Evolutionary conservation across 2,113 vertebrate genomes (phyloP).

Genomic region (Calyptomena viridis): DNA sequence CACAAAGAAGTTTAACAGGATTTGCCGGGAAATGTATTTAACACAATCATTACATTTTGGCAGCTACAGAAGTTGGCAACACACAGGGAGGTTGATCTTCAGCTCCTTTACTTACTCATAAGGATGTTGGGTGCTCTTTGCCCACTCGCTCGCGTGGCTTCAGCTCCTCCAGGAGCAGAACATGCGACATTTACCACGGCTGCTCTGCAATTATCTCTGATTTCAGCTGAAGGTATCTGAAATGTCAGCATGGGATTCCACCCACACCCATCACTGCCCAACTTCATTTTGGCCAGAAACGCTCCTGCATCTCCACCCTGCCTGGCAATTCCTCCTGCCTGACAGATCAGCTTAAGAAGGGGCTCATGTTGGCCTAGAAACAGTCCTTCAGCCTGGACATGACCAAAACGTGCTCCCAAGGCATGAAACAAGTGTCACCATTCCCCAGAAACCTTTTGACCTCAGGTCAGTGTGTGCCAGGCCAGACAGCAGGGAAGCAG

Average conservation of each 20-base stretch:
- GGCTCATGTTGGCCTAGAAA: fast-evolving
- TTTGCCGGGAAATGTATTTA: background rate
- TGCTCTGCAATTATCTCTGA: slow-evolving; percentile 1
- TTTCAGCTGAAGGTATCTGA: background rate
- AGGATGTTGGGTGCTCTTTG: background rate
- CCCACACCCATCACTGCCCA: background rate
- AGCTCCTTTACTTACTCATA: background rate
- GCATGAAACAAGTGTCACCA: fast-evolving
- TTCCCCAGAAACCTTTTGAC: background rate
- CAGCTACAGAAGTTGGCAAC: background rate
- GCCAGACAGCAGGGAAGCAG: fast-evolving
- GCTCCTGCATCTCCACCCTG: fast-evolving
- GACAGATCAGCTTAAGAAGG: background rate
- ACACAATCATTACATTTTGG: background rate
- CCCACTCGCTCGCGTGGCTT: background rate
- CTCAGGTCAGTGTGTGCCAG: fast-evolving
- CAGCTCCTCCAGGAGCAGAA: background rate
- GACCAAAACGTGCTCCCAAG: fast-evolving
- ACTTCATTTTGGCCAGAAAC: background rate
- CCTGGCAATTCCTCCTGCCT: background rate
- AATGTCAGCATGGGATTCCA: background rate
- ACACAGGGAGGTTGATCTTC: background rate
- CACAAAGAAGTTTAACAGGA: background rate
- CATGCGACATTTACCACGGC: slow-evolving; percentile 1
- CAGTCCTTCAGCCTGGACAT: background rate